Percentiles rank a stretch among this genome's conserved stretches.
These are phyloP conservation scores for Noctua fimbriata DNA, from an alignment of 2,888 invertebrate genomes.

Conservation along the genomic window DNA sequence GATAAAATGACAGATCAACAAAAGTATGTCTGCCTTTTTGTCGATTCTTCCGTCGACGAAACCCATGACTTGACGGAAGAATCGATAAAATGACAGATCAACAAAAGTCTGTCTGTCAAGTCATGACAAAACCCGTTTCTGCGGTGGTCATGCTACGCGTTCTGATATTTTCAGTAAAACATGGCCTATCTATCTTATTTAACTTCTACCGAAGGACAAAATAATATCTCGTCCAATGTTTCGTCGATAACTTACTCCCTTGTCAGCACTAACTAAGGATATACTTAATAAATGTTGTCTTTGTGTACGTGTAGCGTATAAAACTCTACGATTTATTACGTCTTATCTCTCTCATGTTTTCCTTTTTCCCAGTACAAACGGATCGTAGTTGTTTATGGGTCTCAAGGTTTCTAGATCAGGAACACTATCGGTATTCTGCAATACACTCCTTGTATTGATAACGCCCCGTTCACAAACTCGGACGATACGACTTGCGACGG, in stretches of 20 bases:
- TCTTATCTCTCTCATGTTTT: slow-evolving; percentile 40
- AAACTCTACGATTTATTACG: slow-evolving; percentile 49
- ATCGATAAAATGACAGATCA: too few relatives aligned
- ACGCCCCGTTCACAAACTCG: not conserved
- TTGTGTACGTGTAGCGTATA: slow-evolving; percentile 46
- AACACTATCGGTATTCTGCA: slow-evolving; percentile 20
- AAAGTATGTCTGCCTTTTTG: too few relatives aligned
- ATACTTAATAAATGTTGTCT: slow-evolving; percentile 51
- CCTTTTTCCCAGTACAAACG: slow-evolving; percentile 18
- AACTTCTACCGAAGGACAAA: not conserved
- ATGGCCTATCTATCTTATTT: not conserved
- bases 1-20: too few relatives aligned
- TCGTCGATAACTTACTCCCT: slow-evolving; percentile 43
- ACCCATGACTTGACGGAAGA: too few relatives aligned
- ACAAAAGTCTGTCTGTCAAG: too few relatives aligned
- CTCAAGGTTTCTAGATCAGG: slow-evolving; percentile 26
- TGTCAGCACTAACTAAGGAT: slow-evolving; percentile 44
- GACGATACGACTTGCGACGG: not conserved
- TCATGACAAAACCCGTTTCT: too few relatives aligned
- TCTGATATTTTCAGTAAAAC: not conserved
- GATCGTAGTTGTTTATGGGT: slow-evolving; percentile 14
- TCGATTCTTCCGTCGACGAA: too few relatives aligned
- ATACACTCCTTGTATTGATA: not conserved
- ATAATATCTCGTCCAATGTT: slow-evolving; percentile 9
- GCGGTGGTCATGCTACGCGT: too few relatives aligned